A percentile compares a stretch with the other conserved stretches of the same genome.
These are phyloP conservation scores for Diaphora mendica DNA, from an alignment of 2,888 invertebrate species.

Conservation along the genomic window DNA sequence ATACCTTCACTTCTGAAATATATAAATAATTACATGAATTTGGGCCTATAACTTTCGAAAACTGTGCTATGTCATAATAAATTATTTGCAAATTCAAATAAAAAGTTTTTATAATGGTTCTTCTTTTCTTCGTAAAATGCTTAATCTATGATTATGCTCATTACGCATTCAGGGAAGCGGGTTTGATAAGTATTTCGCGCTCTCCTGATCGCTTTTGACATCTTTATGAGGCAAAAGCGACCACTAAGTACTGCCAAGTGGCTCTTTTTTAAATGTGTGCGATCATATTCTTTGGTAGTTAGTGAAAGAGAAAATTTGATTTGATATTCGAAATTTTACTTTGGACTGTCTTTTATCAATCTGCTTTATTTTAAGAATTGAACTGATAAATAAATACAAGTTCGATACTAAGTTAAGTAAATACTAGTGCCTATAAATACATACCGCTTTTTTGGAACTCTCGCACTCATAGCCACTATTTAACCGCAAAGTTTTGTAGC, in stretches of 20 bases:
- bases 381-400: background rate
- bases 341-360: background rate
- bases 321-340: background rate
- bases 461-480: too few relatives aligned
- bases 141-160: conserved; percentile 41
- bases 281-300: background rate
- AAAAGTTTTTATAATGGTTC: too few relatives aligned
- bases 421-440: background rate
- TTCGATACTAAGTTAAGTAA: background rate
- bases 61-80: too few relatives aligned
- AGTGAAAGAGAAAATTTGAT: background rate
- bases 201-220: conserved; percentile 37
- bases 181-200: conserved; percentile 48
- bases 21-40: too few relatives aligned
- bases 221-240: conserved; percentile 39
- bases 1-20: too few relatives aligned
- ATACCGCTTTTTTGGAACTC: too few relatives aligned
- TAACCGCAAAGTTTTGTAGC: too few relatives aligned
- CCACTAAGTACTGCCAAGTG: conserved; percentile 18
- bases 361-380: background rate
- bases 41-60: too few relatives aligned
- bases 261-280: conserved; percentile 1
- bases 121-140: conserved; percentile 13
- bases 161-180: conserved; percentile 48
- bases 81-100: background rate